phyloP scores from a whole-genome alignment of 2,797 vertebrate species.

The Lophotriccus pileatus region DNA sequence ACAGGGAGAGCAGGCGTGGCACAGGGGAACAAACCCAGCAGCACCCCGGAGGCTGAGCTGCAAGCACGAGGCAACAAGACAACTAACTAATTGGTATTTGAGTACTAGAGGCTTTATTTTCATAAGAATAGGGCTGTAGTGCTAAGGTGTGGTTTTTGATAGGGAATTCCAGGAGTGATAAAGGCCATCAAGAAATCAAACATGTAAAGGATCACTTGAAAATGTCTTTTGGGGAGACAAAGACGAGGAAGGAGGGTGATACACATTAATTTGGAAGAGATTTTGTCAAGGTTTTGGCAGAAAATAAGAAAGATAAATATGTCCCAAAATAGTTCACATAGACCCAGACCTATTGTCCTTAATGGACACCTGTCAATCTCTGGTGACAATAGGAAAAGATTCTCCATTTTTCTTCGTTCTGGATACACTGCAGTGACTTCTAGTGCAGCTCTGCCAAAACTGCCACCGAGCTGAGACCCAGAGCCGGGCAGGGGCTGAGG shows the following conservation, averaged over 20 bases:
- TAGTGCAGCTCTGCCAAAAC: not conserved
- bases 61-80: not conserved
- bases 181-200: not conserved
- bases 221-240: not conserved
- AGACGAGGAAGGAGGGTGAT: not conserved
- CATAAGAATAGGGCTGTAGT: not conserved
- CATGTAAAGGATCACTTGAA: not conserved
- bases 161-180: not conserved
- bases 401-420: not conserved
- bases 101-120: not conserved
- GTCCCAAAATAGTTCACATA: not conserved
- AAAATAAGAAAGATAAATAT: not conserved
- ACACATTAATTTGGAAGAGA: not conserved
- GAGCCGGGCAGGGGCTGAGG: not conserved
- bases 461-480: not conserved
- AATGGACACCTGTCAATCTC: not conserved
- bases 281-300: not conserved
- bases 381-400: not conserved
- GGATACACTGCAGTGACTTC: not conserved
- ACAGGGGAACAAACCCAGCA: not conserved
- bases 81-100: not conserved
- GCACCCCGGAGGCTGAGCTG: not conserved
- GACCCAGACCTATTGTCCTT: not conserved
- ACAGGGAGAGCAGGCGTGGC: not conserved
- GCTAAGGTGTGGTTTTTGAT: not conserved